phyloP scores from a whole-genome alignment of 1,140 invertebrate genomes.

The Brachionus angularis region DNA sequence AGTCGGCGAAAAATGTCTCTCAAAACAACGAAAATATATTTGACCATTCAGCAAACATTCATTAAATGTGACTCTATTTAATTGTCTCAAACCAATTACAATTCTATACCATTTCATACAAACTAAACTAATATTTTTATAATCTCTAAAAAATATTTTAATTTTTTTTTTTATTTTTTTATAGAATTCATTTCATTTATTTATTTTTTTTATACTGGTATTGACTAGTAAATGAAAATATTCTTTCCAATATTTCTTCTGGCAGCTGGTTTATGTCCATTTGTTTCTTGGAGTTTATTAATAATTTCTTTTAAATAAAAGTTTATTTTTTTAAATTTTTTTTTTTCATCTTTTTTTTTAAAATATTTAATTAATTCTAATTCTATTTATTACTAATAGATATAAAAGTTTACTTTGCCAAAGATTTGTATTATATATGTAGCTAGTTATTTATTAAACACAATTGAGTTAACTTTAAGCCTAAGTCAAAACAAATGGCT shows the following conservation, averaged over 20 bases:
- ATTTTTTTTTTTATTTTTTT: background rate
- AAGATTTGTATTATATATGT: too few relatives aligned
- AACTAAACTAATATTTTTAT: slow-evolving; percentile 9
- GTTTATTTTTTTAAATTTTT: too few relatives aligned
- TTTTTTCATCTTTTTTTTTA: too few relatives aligned
- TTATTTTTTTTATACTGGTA: slow-evolving; percentile 6
- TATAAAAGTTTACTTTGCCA: too few relatives aligned
- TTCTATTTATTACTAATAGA: too few relatives aligned
- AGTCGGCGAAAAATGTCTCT: background rate
- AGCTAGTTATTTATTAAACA: too few relatives aligned
- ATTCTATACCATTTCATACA: slow-evolving; percentile 35
- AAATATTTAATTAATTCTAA: too few relatives aligned
- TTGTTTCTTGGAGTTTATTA: background rate
- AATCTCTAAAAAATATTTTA: background rate
- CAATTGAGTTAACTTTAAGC: too few relatives aligned
- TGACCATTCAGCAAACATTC: slow-evolving; percentile 35
- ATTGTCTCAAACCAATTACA: slow-evolving; percentile 13
- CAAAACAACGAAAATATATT: slow-evolving; percentile 14
- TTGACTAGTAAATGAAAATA: slow-evolving; percentile 29
- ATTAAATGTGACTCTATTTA: slow-evolving; percentile 17
- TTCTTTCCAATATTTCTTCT: slow-evolving; percentile 34
- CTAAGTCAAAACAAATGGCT: too few relatives aligned
- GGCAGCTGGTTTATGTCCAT: background rate
- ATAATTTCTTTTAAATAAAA: background rate
- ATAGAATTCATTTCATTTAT: background rate